These are phyloP conservation scores for Dermatemys mawii DNA, from an alignment of 2,113 vertebrate species.

Conservation along the genomic window DNA sequence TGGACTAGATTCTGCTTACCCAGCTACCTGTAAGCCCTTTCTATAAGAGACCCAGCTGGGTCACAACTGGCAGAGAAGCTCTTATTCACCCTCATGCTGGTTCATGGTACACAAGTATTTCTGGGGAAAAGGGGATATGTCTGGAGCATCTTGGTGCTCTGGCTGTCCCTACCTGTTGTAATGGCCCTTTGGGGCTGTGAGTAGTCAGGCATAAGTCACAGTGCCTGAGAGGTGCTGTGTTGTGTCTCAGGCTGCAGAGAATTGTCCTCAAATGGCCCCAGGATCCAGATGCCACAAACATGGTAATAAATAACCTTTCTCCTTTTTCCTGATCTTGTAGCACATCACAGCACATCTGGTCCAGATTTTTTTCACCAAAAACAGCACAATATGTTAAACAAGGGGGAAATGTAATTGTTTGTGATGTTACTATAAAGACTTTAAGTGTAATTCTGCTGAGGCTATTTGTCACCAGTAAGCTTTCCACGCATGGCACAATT, in stretches of 20 bases:
- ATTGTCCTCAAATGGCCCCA: not conserved
- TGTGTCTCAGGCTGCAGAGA: not conserved
- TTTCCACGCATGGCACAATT: conserved; percentile 29
- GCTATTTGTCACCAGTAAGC: not conserved
- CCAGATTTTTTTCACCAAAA: not conserved
- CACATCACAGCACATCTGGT: not conserved
- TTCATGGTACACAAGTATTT: not conserved
- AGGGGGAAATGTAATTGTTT: not conserved
- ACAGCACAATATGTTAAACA: not conserved
- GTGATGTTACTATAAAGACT: not conserved
- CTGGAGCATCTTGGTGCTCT: not conserved
- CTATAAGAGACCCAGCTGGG: not conserved
- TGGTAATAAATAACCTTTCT: not conserved
- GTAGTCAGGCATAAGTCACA: not conserved
- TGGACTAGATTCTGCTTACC: not conserved
- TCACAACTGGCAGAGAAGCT: not conserved
- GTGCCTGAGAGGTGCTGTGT: not conserved
- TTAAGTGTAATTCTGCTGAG: not conserved
- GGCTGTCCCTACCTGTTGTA: too few species aligned
- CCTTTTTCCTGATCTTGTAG: not conserved
- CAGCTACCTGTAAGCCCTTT: not conserved
- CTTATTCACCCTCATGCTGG: not conserved
- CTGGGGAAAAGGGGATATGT: not conserved
- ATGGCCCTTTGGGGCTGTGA: too few species aligned
- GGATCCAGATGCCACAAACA: not conserved